Evolutionary conservation across 2,797 vertebrate genomes (phyloP).

Genomic region (Anguilla pacifica): DNA sequence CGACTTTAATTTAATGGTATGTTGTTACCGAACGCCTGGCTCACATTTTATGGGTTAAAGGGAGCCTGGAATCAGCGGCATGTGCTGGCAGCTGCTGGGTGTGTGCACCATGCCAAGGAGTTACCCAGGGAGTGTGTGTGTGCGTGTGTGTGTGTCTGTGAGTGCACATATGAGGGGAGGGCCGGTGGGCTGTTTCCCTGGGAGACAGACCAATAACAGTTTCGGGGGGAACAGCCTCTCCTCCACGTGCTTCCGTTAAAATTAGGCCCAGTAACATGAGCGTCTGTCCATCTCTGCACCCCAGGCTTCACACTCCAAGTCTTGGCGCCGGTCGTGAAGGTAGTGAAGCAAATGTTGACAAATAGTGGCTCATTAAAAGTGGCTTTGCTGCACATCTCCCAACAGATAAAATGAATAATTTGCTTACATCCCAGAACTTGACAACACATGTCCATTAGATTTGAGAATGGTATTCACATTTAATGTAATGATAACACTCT

Average conservation of each 20-base stretch:
- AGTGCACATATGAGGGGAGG: neutral
- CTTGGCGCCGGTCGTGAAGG: neutral
- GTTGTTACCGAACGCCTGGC: neutral
- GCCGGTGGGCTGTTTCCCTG: neutral
- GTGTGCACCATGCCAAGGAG: neutral
- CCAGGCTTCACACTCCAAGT: neutral
- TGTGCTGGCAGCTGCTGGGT: conserved; percentile 12
- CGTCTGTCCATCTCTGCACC: neutral
- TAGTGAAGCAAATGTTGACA: neutral
- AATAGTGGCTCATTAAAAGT: neutral
- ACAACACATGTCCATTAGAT: neutral
- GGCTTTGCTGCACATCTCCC: neutral
- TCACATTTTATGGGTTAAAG: conserved; percentile 10
- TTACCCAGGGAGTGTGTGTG: neutral
- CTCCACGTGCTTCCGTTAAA: neutral
- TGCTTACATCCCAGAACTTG: neutral
- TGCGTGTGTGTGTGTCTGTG: neutral
- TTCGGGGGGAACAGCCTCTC: neutral
- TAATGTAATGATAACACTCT: neutral
- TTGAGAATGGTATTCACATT: neutral
- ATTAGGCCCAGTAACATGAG: neutral
- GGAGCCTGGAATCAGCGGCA: neutral
- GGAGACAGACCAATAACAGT: conserved; percentile 1
- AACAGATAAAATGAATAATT: neutral
- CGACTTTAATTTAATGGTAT: neutral